A percentile compares a stretch with the other conserved stretches of the same genome.
phyloP scores from a whole-genome alignment of 1,140 invertebrate species.

The Galleria mellonella region DNA sequence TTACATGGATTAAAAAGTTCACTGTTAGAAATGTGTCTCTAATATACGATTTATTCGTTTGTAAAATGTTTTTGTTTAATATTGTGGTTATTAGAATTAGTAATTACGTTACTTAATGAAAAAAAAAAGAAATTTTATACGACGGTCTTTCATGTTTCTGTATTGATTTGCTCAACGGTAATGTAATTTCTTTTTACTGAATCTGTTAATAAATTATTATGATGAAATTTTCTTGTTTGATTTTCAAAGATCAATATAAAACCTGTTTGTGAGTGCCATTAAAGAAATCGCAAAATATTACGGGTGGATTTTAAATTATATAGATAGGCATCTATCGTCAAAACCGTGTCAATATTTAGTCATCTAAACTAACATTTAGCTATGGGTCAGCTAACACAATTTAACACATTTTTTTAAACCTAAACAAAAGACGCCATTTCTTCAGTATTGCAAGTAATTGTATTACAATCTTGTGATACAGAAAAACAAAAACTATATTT shows the following conservation, averaged over 20 bases:
- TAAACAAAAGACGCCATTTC: no score
- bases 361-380: no score
- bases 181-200: slow-evolving; percentile 44
- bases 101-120: slow-evolving; percentile 26
- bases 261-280: no score
- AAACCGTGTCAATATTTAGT: no score
- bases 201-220: slow-evolving; percentile 58
- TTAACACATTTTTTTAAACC: no score
- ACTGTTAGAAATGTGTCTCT: slow-evolving; percentile 14
- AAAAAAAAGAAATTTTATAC: slow-evolving; percentile 53
- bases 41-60: slow-evolving; percentile 9
- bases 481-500: no score
- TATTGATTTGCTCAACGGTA: slow-evolving; percentile 58
- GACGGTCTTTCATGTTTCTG: slow-evolving; percentile 39
- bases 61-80: slow-evolving; percentile 9
- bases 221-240: slow-evolving; percentile 3
- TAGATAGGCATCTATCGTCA: no score
- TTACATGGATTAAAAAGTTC: slow-evolving; percentile 6
- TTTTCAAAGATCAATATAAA: not conserved
- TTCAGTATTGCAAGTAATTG: no score
- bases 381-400: no score
- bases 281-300: no score
- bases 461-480: no score
- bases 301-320: no score
- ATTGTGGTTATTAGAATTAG: slow-evolving; percentile 20